These are phyloP conservation scores for Ophiothrix spiculata DNA, from an alignment of 35 echinoderm and acorn worm genomes.

Conservation along the genomic window DNA sequence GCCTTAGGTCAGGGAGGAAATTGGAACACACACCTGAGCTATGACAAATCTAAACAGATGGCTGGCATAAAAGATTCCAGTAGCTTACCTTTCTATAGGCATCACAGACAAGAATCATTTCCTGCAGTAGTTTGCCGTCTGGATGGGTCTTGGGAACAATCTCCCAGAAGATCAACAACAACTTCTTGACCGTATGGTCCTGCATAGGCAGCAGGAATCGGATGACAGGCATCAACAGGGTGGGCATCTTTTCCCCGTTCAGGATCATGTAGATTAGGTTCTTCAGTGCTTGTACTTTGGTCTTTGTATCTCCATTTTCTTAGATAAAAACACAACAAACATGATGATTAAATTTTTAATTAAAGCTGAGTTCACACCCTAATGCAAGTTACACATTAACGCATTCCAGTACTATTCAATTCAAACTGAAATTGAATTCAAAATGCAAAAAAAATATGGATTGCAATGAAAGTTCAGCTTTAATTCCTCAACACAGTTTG, in stretches of 20 bases:
- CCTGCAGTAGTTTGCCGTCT: constrained; percentile 95
- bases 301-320: constrained; percentile 89
- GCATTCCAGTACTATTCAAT: no score
- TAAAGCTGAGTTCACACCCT: neutral
- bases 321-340: constrained; percentile 13
- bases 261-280: constrained; percentile 98
- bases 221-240: constrained; percentile 83
- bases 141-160: constrained; percentile 99
- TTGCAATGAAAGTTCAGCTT: no score
- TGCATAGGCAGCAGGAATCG: constrained; percentile 85
- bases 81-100: constrained; percentile 82
- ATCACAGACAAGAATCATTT: constrained; percentile 99
- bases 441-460: no score
- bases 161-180: constrained; percentile 95
- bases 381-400: neutral
- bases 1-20: no score
- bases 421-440: no score
- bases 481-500: no score
- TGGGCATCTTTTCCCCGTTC: constrained; percentile 97
- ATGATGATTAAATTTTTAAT: neutral
- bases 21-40: no score
- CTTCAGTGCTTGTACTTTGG: constrained; percentile 78
- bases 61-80: constrained; percentile 75
- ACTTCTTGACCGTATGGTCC: constrained; percentile 95
- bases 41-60: no score